phyloP scores from a whole-genome alignment of 1,140 invertebrate species.

The Euwallacea fornicatus region DNA sequence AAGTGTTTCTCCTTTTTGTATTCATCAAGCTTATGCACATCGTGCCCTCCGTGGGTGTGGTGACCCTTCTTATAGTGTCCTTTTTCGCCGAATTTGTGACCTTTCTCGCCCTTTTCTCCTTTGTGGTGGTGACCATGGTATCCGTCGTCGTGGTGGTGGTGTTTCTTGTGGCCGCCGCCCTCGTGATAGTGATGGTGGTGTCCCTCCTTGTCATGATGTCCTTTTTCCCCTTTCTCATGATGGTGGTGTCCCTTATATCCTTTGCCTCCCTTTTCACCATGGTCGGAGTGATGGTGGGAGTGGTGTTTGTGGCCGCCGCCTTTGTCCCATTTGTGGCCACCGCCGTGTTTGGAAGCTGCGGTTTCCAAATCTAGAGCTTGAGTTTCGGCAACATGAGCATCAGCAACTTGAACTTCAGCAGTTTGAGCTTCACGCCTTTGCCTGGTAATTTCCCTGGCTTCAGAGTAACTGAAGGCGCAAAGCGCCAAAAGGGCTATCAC shows the following conservation, averaged over 20 bases:
- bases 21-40: conserved; percentile 71
- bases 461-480: conserved; percentile 43
- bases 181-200: conserved; percentile 67
- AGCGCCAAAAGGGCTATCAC: conserved; percentile 46
- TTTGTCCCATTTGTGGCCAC: conserved; percentile 53
- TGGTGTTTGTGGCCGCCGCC: conserved; percentile 63
- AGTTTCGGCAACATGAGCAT: conserved; percentile 25
- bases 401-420: conserved; percentile 42
- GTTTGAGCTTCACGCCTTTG: conserved; percentile 43
- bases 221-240: conserved; percentile 67
- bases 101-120: conserved; percentile 67
- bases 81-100: conserved; percentile 63
- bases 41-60: conserved; percentile 66
- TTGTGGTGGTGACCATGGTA: conserved; percentile 70
- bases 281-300: conserved; percentile 58
- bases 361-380: conserved; percentile 39
- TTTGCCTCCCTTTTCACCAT: conserved; percentile 63
- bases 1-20: conserved; percentile 73
- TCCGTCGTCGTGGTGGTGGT: conserved; percentile 68
- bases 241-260: conserved; percentile 62
- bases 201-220: conserved; percentile 67
- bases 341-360: conserved; percentile 42
- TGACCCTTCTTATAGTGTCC: conserved; percentile 66
- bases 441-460: conserved; percentile 46
- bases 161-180: conserved; percentile 66